Evolutionary conservation across 2,113 vertebrate species (phyloP), one percentile per base, ranked within the genome.

Genomic region (Rhinopomastus cyanomelas): DNA sequence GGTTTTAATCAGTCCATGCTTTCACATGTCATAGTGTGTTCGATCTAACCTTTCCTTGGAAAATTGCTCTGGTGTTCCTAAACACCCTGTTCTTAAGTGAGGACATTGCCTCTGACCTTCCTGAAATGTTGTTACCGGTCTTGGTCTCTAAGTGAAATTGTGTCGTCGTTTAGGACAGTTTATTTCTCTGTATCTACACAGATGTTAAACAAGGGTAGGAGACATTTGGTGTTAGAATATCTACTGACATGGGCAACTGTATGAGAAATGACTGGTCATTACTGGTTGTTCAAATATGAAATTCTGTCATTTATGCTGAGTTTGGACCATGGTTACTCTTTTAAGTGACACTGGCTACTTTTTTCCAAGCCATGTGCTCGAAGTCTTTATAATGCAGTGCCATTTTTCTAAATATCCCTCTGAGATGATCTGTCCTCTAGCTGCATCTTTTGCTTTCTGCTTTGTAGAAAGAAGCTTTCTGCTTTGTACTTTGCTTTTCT

Each of bases 1-100:
- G 64, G 55, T 95, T 95, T 89, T 87, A 88, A 78, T 79, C 78
- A 61, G 49, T 39, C 49, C 29, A 76, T 73, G 53, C 84, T 95
- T 79, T 88, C 67, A 53, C 12, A 13, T 91, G 39, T 60, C 36
- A 5, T 67, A 71, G 68, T 25, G 64, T 65, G 22, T 78, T 77
- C 79, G 53, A 76, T 88, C 49, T 56, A 83, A 89, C 61, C 57
- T 71, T 90, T 89, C 79, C 89, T 44, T 74, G 51, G 78, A 69
- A 90, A 88, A 90, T 76, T 83, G 87, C 67, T 84, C 56, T 81
- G 64, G 20, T 67, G 6, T 85, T 88, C 77, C 76, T 88, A 65
- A 94, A 65, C 81, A 34, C 18, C 0, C 0, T 52, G 46, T 36
- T 87, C 57, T 85, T 85, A 78, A 57, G 69, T 20, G 69, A 44